phyloP scores from a whole-genome alignment of 1,140 invertebrate species.

The Tetragonula clypearis region DNA sequence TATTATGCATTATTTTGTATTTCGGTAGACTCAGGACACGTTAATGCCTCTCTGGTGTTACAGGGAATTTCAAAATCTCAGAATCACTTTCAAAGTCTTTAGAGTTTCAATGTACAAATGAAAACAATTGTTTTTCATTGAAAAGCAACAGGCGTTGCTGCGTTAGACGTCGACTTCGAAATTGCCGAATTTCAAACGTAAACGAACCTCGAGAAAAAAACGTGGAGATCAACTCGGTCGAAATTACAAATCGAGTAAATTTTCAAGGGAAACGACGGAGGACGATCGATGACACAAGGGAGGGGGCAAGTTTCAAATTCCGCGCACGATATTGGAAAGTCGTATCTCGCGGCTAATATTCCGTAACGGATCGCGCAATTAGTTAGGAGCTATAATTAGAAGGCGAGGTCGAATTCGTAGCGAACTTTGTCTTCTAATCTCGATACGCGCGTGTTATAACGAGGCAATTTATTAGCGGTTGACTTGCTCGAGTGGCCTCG shows the following conservation, averaged over 20 bases:
- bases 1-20: too few relatives aligned
- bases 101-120: too few relatives aligned
- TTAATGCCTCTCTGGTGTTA: too few relatives aligned
- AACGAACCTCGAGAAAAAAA: too few relatives aligned
- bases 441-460: background rate
- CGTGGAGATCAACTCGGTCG: background rate
- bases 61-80: too few relatives aligned
- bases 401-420: background rate
- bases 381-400: conserved; percentile 29
- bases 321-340: conserved; percentile 17
- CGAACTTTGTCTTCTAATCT: conserved; percentile 24
- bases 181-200: background rate
- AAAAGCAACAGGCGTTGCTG: too few relatives aligned
- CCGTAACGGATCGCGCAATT: conserved; percentile 9
- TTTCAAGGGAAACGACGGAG: background rate
- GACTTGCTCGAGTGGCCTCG: background rate
- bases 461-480: conserved; percentile 6
- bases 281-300: background rate
- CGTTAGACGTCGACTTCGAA: too few relatives aligned
- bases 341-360: conserved; percentile 19
- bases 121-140: too few relatives aligned
- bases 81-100: too few relatives aligned
- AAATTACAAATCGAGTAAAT: background rate
- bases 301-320: background rate
- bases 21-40: too few relatives aligned